Evolutionary conservation across 2,888 invertebrate species (phyloP).

Genomic region (Cartodere bifasciata): DNA sequence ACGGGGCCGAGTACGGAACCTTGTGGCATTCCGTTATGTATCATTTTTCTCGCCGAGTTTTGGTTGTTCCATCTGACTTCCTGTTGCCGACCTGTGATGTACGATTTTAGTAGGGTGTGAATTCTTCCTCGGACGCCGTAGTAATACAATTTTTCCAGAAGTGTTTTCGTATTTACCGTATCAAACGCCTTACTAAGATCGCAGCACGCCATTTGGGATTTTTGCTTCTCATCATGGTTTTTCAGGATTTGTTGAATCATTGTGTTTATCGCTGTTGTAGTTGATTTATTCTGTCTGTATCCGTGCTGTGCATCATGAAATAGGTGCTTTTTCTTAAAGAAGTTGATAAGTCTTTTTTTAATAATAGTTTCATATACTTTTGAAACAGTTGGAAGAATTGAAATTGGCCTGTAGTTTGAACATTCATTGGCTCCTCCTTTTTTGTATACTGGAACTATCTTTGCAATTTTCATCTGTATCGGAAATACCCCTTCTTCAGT

Average conservation of each 20-base stretch:
- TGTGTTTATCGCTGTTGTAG: constrained; percentile 1
- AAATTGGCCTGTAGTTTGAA: constrained; percentile 2
- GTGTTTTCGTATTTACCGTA: no score
- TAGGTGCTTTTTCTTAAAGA: neutral
- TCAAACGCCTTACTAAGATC: constrained; percentile 4
- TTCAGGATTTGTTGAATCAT: neutral
- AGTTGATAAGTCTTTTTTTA: no score
- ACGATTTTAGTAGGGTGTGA: no score
- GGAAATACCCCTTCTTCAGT: no score
- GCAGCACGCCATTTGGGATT: constrained; percentile 1
- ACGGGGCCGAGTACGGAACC: no score
- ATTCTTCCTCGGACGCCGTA: constrained; percentile 3
- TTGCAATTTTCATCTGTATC: no score
- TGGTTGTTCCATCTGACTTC: no score
- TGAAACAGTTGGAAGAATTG: neutral
- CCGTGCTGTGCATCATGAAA: neutral
- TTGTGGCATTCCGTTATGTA: no score
- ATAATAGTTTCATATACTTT: no score
- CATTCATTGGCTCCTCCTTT: constrained; percentile 1
- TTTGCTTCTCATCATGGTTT: neutral
- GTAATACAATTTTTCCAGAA: constrained; percentile 1
- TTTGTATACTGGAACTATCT: constrained; percentile 2
- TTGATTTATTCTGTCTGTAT: constrained; percentile 4
- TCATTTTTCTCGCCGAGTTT: no score
- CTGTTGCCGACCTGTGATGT: no score